Evolutionary conservation across 2,113 vertebrate genomes (phyloP), one percentile per base, ranked within the genome.

Genomic region (Choloepus hoffmanni): DNA sequence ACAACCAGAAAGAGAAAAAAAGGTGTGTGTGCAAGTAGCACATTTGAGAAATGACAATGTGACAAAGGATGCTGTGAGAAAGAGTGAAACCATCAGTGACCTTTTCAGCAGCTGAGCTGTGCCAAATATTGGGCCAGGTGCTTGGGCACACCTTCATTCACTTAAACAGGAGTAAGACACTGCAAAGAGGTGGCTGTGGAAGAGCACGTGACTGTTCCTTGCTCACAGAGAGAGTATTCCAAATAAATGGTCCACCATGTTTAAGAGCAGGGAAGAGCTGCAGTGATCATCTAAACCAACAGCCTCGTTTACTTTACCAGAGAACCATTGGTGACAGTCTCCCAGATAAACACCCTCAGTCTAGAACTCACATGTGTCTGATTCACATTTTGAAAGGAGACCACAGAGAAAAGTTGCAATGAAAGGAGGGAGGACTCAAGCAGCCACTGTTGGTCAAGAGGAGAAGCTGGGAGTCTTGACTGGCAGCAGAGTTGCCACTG

Each of bases 11-110:
- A 58, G 33, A 1, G 79, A 67, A 85, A 83, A 92, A 85, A 98
- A 98, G 93, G 96, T 98, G 96, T 90, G 94, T 94, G 89, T 85
- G 85, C 40, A 73, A 97, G 90, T 28, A 96, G 53, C 36, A 79
- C 63, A 62, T 73, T 36, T 11, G 50, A 96, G 81, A 73, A 65
- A 79, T 81, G 93, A 87, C 76, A 67, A 36, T 45, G 14, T 85
- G 60, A 55, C 81, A 78, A 98, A 85, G 73, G 73, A 70, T 73
- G 83, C 67, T 62, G 7, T 0, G 62, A 77, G 65, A 85, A 82
- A 26, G 3, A 74, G 40, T 19, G 36, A 86, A 8, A 79, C 76
- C 62, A 24, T 2, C 19, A 24, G 72, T 3, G 26, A 33, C 92
- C 43, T 72, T 84, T 81, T 74, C 21, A 92, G 78, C 65, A 67